phyloP scores from a whole-genome alignment of 2,113 vertebrate genomes.

The Siphamia tubifer region DNA sequence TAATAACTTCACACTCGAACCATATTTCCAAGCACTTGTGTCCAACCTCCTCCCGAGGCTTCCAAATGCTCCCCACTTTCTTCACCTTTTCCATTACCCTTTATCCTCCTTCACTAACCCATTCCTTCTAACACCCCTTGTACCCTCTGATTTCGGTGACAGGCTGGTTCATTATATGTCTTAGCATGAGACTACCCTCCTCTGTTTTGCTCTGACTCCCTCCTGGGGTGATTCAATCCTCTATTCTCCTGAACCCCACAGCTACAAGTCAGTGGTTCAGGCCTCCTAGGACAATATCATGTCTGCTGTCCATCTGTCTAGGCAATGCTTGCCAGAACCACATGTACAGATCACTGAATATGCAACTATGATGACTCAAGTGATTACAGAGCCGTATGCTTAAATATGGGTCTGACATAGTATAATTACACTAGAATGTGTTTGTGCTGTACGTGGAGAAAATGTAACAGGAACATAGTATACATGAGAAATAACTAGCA shows the following conservation, averaged over 20 bases:
- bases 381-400: not conserved
- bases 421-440: not conserved
- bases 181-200: slow-evolving; percentile 50
- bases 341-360: slow-evolving; percentile 13
- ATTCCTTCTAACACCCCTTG: not conserved
- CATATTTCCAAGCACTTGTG: slow-evolving; percentile 2
- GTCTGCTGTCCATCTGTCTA: slow-evolving; percentile 67
- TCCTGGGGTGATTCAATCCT: slow-evolving; percentile 63
- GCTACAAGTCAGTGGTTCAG: slow-evolving; percentile 60
- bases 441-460: not conserved
- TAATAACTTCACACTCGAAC: slow-evolving; percentile 4
- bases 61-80: not conserved
- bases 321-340: slow-evolving; percentile 30
- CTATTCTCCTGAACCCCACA: slow-evolving; percentile 54
- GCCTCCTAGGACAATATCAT: slow-evolving; percentile 45
- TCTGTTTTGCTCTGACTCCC: slow-evolving; percentile 45
- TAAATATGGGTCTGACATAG: not conserved
- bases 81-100: not conserved
- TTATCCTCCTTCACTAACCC: not conserved
- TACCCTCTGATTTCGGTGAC: slow-evolving; percentile 12
- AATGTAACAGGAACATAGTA: not conserved
- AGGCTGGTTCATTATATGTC: slow-evolving; percentile 48
- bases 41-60: not conserved
- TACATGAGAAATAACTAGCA: not conserved
- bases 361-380: slow-evolving; percentile 2